Evolutionary conservation across 2,888 invertebrate genomes (phyloP).

Genomic region (Scrobipalpa costella): DNA sequence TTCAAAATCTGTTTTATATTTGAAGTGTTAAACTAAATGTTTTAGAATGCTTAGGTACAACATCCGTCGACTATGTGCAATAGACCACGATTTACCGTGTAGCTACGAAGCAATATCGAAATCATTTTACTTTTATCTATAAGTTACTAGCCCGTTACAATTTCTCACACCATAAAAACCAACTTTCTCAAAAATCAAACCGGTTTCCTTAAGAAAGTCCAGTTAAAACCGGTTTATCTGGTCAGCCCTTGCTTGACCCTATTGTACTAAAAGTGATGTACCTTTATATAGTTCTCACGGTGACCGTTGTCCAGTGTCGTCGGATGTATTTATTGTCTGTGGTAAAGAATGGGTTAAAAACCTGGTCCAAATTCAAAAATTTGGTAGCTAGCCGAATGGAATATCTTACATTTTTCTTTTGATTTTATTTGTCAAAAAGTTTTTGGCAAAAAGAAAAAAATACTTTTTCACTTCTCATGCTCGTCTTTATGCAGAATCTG

Average conservation of each 20-base stretch:
- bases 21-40: too few relatives aligned
- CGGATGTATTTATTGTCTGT: not conserved
- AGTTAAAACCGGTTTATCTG: not conserved
- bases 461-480: too few relatives aligned
- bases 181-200: conserved; percentile 5
- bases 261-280: conserved; percentile 2
- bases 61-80: too few relatives aligned
- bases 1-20: too few relatives aligned
- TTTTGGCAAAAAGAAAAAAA: not conserved
- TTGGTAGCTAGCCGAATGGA: not conserved
- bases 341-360: not conserved
- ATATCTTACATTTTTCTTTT: too few relatives aligned
- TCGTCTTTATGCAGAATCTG: too few relatives aligned
- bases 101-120: too few relatives aligned
- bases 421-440: too few relatives aligned
- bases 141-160: too few relatives aligned
- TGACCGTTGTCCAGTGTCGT: conserved; percentile 17
- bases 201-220: not conserved
- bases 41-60: too few relatives aligned
- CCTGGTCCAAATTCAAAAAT: not conserved
- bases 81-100: too few relatives aligned
- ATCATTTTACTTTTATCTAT: too few relatives aligned
- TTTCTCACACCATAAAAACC: not conserved
- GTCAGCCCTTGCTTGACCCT: conserved; percentile 15
- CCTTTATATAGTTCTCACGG: conserved; percentile 15